phyloP scores from a whole-genome alignment of 2,797 vertebrate genomes.

The Pseudochromis fuscus region DNA sequence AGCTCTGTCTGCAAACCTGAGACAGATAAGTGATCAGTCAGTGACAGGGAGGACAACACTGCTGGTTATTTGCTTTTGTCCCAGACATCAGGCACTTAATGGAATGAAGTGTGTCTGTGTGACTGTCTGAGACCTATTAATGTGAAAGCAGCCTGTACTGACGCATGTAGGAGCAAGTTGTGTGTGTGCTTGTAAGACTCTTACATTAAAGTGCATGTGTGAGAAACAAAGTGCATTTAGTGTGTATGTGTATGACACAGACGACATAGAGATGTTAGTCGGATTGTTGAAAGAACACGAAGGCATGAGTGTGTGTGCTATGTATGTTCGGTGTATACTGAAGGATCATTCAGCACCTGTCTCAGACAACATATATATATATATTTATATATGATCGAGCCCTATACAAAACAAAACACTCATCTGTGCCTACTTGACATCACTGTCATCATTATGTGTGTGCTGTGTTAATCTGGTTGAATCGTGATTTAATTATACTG shows the following conservation, averaged over 20 bases:
- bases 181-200: neutral
- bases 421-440: slow-evolving; percentile 44
- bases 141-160: slow-evolving; percentile 7
- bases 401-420: slow-evolving; percentile 47
- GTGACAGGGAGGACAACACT: slow-evolving; percentile 27
- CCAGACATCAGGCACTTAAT: neutral
- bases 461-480: neutral
- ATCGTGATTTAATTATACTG: neutral
- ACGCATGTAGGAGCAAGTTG: neutral
- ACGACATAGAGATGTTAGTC: slow-evolving; percentile 14
- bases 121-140: slow-evolving; percentile 7
- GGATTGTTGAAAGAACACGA: neutral
- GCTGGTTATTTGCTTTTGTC: slow-evolving; percentile 33
- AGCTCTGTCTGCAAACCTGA: slow-evolving; percentile 46
- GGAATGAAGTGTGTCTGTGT: neutral
- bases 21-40: slow-evolving; percentile 44
- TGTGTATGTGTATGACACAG: slow-evolving; percentile 9
- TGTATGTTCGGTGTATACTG: slow-evolving; percentile 34
- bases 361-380: slow-evolving; percentile 25
- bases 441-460: neutral
- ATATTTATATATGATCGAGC: slow-evolving; percentile 40
- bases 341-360: slow-evolving; percentile 55
- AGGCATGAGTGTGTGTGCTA: slow-evolving; percentile 24
- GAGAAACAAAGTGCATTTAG: neutral
- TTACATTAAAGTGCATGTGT: slow-evolving; percentile 2